Percentiles rank a stretch among this genome's conserved stretches.
Evolutionary conservation across 1,140 invertebrate genomes (phyloP).

Genomic region (Laupala kohalensis): DNA sequence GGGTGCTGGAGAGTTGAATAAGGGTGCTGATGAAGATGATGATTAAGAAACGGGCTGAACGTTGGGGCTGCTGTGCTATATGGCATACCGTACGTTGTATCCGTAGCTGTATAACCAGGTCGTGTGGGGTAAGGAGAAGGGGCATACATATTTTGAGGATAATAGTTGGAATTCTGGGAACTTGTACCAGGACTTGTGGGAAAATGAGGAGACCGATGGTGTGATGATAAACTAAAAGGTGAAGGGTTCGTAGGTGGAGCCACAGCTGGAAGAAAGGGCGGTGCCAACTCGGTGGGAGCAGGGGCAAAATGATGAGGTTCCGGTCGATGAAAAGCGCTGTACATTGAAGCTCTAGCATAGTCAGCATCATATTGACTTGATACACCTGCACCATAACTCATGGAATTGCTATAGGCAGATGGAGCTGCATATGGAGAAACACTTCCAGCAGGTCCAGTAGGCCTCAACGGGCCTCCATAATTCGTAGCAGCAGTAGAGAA

Average conservation of each 20-base stretch:
- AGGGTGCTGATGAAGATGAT: conserved; percentile 8
- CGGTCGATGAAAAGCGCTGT: conserved; percentile 33
- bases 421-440: not conserved
- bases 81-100: not conserved
- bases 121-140: conserved; percentile 4
- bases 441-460: conserved; percentile 16
- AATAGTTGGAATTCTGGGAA: conserved; percentile 11
- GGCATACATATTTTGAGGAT: conserved; percentile 14
- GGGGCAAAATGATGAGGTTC: conserved; percentile 22
- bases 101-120: conserved; percentile 1
- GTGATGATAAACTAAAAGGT: conserved; percentile 1
- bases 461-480: conserved; percentile 18
- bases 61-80: not conserved
- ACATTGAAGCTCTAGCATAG: conserved; percentile 30
- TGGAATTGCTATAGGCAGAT: not conserved
- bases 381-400: conserved; percentile 6
- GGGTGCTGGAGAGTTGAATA: conserved; percentile 1
- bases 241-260: not conserved
- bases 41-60: conserved; percentile 11
- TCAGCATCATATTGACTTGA: conserved; percentile 29
- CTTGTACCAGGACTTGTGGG: conserved; percentile 1
- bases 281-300: conserved; percentile 24
- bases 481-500: conserved; percentile 1
- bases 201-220: conserved; percentile 1
- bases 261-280: conserved; percentile 24